These are phyloP conservation scores for Cyprinodon variegatus DNA, from an alignment of 2,113 vertebrate genomes.

Conservation along the genomic window DNA sequence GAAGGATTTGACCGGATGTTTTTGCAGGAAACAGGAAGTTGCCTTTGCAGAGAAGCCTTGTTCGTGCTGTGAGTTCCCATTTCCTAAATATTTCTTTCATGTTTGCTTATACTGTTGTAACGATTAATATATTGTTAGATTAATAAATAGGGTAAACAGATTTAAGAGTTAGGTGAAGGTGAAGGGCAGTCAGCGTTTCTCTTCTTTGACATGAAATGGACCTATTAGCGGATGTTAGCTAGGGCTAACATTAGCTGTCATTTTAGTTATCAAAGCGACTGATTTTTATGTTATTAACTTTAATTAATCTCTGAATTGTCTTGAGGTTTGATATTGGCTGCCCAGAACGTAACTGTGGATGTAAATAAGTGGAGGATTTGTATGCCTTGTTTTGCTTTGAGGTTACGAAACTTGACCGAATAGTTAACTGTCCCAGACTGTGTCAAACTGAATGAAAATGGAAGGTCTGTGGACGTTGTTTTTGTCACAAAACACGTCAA, in stretches of 20 bases:
- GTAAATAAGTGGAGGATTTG: neutral
- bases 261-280: conserved; percentile 38
- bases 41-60: neutral
- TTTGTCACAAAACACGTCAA: neutral
- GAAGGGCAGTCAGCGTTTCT: neutral
- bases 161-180: neutral
- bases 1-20: conserved; percentile 52
- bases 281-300: neutral
- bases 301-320: neutral
- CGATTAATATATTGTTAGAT: accelerated
- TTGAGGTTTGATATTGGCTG: accelerated
- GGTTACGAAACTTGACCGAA: no score
- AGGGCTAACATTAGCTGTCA: conserved; percentile 41
- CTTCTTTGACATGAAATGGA: neutral
- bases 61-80: conserved; percentile 53
- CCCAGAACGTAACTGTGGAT: no score
- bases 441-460: neutral
- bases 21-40: conserved; percentile 38
- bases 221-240: conserved; percentile 21
- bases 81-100: neutral
- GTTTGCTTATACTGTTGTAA: accelerated
- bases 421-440: neutral
- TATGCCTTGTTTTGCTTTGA: neutral
- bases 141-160: neutral
- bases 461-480: neutral